These are phyloP conservation scores for Apocheima hispidaria DNA, from an alignment of 2,888 invertebrate species.

Conservation along the genomic window DNA sequence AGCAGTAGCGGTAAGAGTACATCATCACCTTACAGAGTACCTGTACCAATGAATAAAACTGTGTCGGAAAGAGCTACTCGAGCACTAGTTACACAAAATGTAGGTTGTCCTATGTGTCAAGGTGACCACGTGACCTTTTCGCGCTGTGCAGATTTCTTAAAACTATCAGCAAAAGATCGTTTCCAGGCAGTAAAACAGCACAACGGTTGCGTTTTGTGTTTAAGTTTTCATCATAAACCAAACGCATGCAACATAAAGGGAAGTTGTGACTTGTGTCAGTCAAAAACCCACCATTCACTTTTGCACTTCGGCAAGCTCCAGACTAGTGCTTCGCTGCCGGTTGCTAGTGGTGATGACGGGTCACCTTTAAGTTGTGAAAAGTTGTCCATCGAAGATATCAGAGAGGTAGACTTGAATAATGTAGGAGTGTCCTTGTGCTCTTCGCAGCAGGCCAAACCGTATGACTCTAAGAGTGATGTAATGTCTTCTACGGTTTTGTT, in stretches of 20 bases:
- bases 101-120: not conserved
- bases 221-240: no score
- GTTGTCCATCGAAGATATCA: not conserved
- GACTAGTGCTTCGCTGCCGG: not conserved
- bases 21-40: not conserved
- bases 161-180: not conserved
- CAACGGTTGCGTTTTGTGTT: not conserved
- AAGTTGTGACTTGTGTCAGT: no score
- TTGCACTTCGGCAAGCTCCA: not conserved
- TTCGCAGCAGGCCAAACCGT: not conserved
- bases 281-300: not conserved
- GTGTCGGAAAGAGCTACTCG: not conserved
- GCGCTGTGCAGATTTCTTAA: not conserved
- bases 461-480: not conserved
- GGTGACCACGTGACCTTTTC: not conserved
- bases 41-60: not conserved
- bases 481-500: not conserved
- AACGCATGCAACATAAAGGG: no score
- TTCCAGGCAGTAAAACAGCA: not conserved
- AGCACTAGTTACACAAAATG: not conserved
- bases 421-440: not conserved
- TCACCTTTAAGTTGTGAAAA: not conserved
- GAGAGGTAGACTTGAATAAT: not conserved
- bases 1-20: not conserved
- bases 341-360: not conserved